A percentile compares a stretch with the other conserved stretches of the same genome.
phyloP scores from a whole-genome alignment of 2,797 vertebrate genomes.

The Hapalemur alaotrensis region DNA sequence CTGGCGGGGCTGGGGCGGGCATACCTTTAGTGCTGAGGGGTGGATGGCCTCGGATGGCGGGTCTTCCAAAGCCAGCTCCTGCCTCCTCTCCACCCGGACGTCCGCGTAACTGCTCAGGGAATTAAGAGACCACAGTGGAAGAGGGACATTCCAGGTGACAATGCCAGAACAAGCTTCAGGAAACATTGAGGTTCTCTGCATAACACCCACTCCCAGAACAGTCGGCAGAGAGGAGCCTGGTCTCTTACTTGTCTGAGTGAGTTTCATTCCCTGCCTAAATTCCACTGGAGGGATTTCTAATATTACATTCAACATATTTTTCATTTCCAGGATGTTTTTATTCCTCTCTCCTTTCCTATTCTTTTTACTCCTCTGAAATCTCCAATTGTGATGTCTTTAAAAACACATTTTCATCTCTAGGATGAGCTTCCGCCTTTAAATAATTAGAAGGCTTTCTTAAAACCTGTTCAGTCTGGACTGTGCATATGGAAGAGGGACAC shows the following conservation, averaged over 20 bases:
- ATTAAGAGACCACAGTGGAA: slow-evolving; percentile 21
- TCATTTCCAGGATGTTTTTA: neutral
- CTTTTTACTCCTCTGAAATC: neutral
- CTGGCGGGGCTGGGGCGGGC: neutral
- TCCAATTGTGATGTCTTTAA: neutral
- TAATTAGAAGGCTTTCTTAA: neutral
- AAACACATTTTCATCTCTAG: neutral
- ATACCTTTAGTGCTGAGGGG: slow-evolving; percentile 86
- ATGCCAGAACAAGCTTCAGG: neutral
- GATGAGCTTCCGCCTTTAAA: neutral
- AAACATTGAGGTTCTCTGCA: accelerated
- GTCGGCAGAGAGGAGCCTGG: neutral
- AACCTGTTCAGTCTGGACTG: neutral
- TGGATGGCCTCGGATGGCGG: slow-evolving; percentile 80
- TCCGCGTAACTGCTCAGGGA: slow-evolving; percentile 85
- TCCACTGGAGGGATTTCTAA: neutral
- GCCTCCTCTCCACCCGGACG: slow-evolving; percentile 87
- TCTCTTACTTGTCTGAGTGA: neutral
- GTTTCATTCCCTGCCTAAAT: neutral
- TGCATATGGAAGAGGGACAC: neutral
- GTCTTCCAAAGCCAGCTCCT: slow-evolving; percentile 85
- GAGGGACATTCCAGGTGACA: neutral
- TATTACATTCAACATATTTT: neutral
- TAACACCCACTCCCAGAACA: neutral
- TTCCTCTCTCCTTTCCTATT: neutral